Evolutionary conservation across 2,888 invertebrate species (phyloP), one percentile per base, ranked within the genome.

Genomic region (Drosophila atroscutellata): DNA sequence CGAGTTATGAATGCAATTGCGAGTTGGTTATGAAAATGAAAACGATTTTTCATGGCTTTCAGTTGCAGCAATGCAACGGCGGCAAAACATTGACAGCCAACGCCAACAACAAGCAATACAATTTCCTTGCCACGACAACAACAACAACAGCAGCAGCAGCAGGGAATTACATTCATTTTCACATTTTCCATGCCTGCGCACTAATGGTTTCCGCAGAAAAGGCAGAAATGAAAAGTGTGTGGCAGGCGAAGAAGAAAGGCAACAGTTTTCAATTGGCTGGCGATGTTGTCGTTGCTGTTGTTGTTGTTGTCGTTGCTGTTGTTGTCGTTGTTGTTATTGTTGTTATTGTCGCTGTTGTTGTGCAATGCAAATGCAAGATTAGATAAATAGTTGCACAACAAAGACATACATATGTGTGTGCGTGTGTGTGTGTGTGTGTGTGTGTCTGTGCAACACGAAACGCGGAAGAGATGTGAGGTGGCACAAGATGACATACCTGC

Each of bases 171-270:
- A 77, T 89, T 80, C 75, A 84, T 87, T 89, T 91, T 82, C 84
- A 79, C 89, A 91, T 90, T 79, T 81, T 81, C 74, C 81, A 84
- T 75, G 80, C 77, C 72, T 78, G 74, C 75, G 63, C 61, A 79
- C 78, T 85, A 89, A 83, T 78, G 85, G 88, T 89, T 89, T 83
- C 75, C 85, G 83, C 86, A 75, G 55, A 76, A 82, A 77, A 63
- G 47, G 26, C 28, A 63, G 42, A 58, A 56, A 42, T 45, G 39
- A 47, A 66, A 45, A 45, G 45, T 37, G 54, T 54, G 42, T 50
- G 51, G 52, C 57, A 15, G 47, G 72, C 20, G 3, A 7, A 26
- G 42, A 39, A 34, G 45, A 54, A 26, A 63, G 37, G 28, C 24
- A 62, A 49, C 68, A 71, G 73, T 67, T 80, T 84, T 81, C 67